Conservation (phyloP, 2,888 invertebrate genomes). For the Linhomoeus sp. region DNA sequence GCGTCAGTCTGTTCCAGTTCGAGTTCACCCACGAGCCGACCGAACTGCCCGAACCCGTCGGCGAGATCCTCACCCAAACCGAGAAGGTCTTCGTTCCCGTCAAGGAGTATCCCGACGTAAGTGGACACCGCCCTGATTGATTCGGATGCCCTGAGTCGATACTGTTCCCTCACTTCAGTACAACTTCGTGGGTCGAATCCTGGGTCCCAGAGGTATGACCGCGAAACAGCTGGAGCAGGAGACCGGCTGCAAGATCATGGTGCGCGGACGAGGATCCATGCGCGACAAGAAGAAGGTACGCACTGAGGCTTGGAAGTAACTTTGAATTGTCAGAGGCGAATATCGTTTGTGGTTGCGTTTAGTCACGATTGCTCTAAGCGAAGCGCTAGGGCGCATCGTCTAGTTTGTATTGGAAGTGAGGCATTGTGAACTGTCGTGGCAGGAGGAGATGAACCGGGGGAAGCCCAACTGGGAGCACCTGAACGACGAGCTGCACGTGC, state of each 20-base stretch:
- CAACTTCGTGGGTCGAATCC: slow-evolving; percentile 98
- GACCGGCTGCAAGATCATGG: slow-evolving; percentile 99
- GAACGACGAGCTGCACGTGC: slow-evolving; percentile 90
- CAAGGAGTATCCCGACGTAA: slow-evolving; percentile 98
- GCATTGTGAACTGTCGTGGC: too few species aligned
- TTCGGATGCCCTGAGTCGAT: too few species aligned
- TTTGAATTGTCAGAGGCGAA: neutral
- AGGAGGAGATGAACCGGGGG: slow-evolving; percentile 97
- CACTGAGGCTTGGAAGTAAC: neutral
- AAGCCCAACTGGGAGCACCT: slow-evolving; percentile 99
- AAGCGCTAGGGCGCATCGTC: too few species aligned
- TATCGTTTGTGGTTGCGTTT: neutral
- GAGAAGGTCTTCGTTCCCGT: slow-evolving; percentile 99
- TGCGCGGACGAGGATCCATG: slow-evolving; percentile 97
- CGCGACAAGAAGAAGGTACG: slow-evolving; percentile 95
- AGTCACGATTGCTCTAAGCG: neutral
- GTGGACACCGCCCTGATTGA: slow-evolving; percentile 25
- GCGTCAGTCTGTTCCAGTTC: slow-evolving; percentile 93
- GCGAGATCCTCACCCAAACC: slow-evolving; percentile 59
- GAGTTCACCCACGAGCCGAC: slow-evolving; percentile 68
- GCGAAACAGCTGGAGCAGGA: slow-evolving; percentile 96
- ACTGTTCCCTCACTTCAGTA: slow-evolving; percentile 82
- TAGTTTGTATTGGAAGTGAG: too few species aligned
- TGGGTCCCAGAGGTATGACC: slow-evolving; percentile 98
- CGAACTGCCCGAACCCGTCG: slow-evolving; percentile 19